A percentile compares a stretch with the other conserved stretches of the same genome.
phyloP scores from a whole-genome alignment of 2,888 invertebrate genomes.

The Teinopalpus imperialis region DNA sequence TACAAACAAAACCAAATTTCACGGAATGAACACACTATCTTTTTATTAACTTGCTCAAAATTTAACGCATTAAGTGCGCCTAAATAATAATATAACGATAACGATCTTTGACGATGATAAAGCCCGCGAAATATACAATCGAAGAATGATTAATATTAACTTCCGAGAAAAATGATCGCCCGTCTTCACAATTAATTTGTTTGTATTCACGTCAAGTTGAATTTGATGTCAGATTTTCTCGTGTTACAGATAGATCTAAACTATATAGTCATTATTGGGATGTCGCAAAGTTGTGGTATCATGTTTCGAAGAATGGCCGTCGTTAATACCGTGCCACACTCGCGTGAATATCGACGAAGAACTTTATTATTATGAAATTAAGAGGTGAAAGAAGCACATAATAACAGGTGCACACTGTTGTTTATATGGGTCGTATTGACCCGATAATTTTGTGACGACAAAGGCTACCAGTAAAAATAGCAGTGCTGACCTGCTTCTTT shows the following conservation, averaged over 20 bases:
- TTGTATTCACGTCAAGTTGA: conserved; percentile 2
- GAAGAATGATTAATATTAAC: background rate
- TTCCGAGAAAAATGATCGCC: conserved; percentile 11
- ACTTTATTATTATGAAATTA: too few species aligned
- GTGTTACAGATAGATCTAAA: conserved; percentile 4
- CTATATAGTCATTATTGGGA: conserved; percentile 12
- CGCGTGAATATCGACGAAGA: background rate
- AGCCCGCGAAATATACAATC: background rate
- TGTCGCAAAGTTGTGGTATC: conserved; percentile 25
- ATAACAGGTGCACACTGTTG: too few species aligned
- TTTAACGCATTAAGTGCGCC: conserved; percentile 3
- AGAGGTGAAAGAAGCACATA: too few species aligned
- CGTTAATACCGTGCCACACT: conserved; percentile 13
- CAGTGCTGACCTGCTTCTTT: too few species aligned
- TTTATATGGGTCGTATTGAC: too few species aligned
- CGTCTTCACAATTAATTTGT: background rate
- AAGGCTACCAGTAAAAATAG: too few species aligned
- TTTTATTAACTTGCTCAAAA: background rate
- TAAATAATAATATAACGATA: conserved; percentile 6
- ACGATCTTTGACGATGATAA: background rate
- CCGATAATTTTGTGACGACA: too few species aligned
- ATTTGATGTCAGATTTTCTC: conserved; percentile 16
- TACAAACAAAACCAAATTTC: too few species aligned
- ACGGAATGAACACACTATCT: background rate
- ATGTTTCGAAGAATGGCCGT: conserved; percentile 18